These are phyloP conservation scores for Sisor rabdophorus DNA, from an alignment of 2,113 vertebrate genomes.

Conservation along the genomic window DNA sequence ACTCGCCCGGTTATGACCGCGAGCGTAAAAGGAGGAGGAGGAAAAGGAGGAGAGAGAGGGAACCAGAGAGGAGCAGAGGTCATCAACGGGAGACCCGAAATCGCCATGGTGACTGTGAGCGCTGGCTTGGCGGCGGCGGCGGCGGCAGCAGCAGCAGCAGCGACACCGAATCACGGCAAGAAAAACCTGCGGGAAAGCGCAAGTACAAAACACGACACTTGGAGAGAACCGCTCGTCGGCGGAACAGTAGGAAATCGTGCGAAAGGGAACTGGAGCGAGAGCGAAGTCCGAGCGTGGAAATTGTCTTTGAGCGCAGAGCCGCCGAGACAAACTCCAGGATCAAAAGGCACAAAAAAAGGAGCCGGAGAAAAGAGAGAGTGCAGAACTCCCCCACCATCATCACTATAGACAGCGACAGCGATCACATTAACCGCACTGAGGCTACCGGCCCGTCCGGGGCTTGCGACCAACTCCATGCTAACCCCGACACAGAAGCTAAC, in stretches of 20 bases:
- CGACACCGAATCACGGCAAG: slow-evolving; percentile 50
- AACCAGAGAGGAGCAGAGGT: slow-evolving; percentile 17
- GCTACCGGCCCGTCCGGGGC: no score
- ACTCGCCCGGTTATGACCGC: background rate
- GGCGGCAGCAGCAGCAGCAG: slow-evolving; percentile 36
- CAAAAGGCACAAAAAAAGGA: slow-evolving; percentile 85
- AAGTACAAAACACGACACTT: slow-evolving; percentile 93
- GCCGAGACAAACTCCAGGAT: slow-evolving; percentile 64
- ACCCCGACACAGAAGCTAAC: background rate
- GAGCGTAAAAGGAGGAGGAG: background rate
- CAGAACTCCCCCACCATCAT: slow-evolving; percentile 75
- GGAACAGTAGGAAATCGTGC: slow-evolving; percentile 40
- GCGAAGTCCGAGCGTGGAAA: slow-evolving; percentile 82
- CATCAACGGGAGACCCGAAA: slow-evolving; percentile 6
- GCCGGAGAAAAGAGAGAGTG: slow-evolving; percentile 51
- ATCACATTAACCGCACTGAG: background rate
- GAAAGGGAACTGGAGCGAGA: slow-evolving; percentile 68
- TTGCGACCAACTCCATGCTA: no score
- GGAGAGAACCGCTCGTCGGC: slow-evolving; percentile 59
- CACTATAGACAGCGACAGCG: slow-evolving; percentile 81
- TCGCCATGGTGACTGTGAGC: background rate
- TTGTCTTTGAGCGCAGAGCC: slow-evolving; percentile 71
- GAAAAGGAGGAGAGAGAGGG: background rate
- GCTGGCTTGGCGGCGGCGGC: slow-evolving; percentile 22
- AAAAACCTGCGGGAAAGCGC: slow-evolving; percentile 91